Evolutionary conservation across 2,888 invertebrate species (phyloP), one percentile per base, ranked within the genome.

Genomic region (Mythimna albipuncta): DNA sequence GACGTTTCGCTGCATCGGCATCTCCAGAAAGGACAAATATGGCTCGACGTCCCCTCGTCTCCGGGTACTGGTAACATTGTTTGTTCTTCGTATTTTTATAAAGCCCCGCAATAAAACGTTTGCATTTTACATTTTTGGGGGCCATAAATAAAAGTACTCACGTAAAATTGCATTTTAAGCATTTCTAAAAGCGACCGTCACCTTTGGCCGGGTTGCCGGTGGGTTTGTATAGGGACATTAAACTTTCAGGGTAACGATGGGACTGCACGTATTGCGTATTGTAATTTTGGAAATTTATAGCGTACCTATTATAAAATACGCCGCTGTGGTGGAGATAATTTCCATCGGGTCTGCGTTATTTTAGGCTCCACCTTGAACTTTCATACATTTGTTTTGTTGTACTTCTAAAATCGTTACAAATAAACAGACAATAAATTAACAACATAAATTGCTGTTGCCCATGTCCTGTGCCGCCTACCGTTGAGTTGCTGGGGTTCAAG

Each of bases 111-210:
- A 95, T 96, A 96, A 95, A 96, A 96, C 93, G 94, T 95, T 95
- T 94, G 94, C 93, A 94, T 95, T 95, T 95, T 94, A 94, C 94
- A 95, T 95, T 95, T 95, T 93, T 93, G 88, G 93, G 93, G 94
- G 90, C 91, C 94, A 95, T 95, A 95, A 95, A 95, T 95, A 95
- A 94, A 93, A 93, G 90, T 91, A 87, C 92, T 91, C 91, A 90
- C 91, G 92, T 94, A 94, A 95, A 95, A 96, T 96, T 95, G 95
- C 95, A 95, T 95, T 95, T 94, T 94, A 95, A 96, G 95, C 94
- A 94, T 94, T 93, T 95, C 92, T 92, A 90, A 94, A 94, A 90
- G 92, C 90, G 90, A 87, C 92, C 91, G 92, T 91, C 94, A 95
- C 94, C 93, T 94, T 93, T 92, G 91, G 86, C 89, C 88, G 88